Evolutionary conservation across 2,113 vertebrate species (phyloP).

Genomic region (Phoenicopterus ruber): DNA sequence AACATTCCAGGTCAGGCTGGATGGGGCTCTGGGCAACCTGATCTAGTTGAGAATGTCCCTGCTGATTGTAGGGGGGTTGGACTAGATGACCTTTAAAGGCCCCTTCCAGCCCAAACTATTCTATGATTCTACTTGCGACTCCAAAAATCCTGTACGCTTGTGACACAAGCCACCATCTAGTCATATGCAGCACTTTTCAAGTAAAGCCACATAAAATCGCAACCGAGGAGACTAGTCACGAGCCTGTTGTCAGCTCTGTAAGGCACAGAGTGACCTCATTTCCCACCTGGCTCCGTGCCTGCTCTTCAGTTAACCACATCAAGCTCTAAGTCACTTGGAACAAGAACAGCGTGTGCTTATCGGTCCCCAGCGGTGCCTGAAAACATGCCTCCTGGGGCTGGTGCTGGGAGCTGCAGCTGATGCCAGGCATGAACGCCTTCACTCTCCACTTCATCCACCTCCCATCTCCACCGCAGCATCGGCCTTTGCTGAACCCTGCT

Average conservation of each 20-base stretch:
- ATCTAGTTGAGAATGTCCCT: too few relatives aligned
- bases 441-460: accelerated
- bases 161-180: background rate
- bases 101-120: too few relatives aligned
- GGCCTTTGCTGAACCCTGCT: accelerated
- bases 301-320: background rate
- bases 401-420: background rate
- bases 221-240: accelerated
- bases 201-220: accelerated
- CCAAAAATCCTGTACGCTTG: accelerated
- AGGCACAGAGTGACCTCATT: background rate
- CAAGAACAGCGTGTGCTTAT: background rate
- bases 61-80: too few relatives aligned
- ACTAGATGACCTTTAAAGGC: too few relatives aligned
- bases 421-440: background rate
- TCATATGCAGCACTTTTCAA: background rate
- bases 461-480: accelerated
- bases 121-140: background rate
- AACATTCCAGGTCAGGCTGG: too few relatives aligned
- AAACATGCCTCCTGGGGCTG: background rate
- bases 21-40: too few relatives aligned
- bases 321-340: background rate
- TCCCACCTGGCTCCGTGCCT: background rate
- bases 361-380: background rate
- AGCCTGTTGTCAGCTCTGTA: background rate